phyloP scores from a whole-genome alignment of 2,113 vertebrate species.

The Apteryx mantelli region DNA sequence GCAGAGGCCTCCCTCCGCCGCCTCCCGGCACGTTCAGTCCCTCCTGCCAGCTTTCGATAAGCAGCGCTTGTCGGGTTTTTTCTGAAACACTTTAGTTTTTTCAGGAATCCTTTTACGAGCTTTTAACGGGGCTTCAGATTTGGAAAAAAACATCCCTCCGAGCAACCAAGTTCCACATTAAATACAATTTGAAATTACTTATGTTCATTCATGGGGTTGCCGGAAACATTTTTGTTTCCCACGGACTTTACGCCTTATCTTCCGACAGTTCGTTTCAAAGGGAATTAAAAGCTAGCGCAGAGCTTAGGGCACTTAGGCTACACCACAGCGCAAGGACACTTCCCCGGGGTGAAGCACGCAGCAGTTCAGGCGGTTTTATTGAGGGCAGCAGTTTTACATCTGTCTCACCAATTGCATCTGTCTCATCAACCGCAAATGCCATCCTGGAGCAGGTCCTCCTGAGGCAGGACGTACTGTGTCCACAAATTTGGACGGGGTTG shows the following conservation, averaged over 20 bases:
- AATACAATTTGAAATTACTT: neutral
- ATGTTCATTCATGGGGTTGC: neutral
- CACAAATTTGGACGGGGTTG: neutral
- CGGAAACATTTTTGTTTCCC: constrained; percentile 6
- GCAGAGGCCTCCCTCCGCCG: neutral
- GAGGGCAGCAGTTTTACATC: constrained; percentile 57
- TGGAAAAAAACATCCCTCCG: neutral
- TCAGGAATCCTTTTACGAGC: too few relatives aligned
- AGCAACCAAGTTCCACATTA: neutral
- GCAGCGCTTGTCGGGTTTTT: too few relatives aligned
- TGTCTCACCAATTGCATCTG: constrained; percentile 44
- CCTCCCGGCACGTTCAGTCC: neutral
- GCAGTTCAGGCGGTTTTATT: neutral
- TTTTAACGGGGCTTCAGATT: too few relatives aligned
- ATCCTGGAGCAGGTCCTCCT: neutral
- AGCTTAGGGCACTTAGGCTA: neutral
- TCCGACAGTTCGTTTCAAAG: constrained; percentile 19
- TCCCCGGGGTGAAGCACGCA: neutral
- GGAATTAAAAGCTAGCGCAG: neutral
- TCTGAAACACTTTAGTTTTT: too few relatives aligned
- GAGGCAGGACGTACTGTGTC: neutral
- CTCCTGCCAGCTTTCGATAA: neutral
- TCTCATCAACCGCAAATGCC: neutral
- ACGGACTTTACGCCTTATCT: neutral
- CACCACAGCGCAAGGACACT: constrained; percentile 22